Evolutionary conservation across 2,888 invertebrate genomes (phyloP).

Genomic region (Torymus texanus): DNA sequence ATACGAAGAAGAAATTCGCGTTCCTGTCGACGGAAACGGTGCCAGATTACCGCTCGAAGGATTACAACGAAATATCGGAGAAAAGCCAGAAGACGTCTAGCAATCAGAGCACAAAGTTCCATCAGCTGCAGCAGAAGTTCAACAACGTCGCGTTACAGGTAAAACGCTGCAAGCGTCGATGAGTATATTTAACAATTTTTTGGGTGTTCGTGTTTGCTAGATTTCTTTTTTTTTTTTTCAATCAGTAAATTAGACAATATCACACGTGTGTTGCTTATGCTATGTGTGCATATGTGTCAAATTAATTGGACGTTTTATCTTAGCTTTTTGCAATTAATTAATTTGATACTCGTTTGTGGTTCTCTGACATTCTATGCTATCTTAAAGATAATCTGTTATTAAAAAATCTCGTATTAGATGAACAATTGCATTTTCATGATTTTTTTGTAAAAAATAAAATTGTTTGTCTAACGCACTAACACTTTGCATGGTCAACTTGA

Average conservation of each 20-base stretch:
- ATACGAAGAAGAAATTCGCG: constrained; percentile 90
- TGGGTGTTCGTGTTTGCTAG: constrained; percentile 44
- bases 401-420: constrained; percentile 22
- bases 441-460: constrained; percentile 38
- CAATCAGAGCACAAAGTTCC: constrained; percentile 88
- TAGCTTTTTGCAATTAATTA: constrained; percentile 28
- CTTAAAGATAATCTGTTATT: constrained; percentile 14
- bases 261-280: constrained; percentile 42
- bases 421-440: constrained; percentile 36
- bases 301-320: constrained; percentile 15
- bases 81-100: constrained; percentile 85
- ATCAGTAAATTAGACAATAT: constrained; percentile 26
- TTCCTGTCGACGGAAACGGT: constrained; percentile 90
- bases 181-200: constrained; percentile 31
- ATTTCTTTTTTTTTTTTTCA: not conserved
- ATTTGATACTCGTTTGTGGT: constrained; percentile 17
- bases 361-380: constrained; percentile 27
- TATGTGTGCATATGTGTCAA: constrained; percentile 13
- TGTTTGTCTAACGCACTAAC: constrained; percentile 68
- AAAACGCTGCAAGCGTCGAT: constrained; percentile 44
- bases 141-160: constrained; percentile 78
- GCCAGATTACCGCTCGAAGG: constrained; percentile 89
- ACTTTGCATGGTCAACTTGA: constrained; percentile 70
- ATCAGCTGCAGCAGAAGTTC: constrained; percentile 86
- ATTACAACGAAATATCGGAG: constrained; percentile 79